Percentiles rank a stretch among this genome's conserved stretches.
Evolutionary conservation across 2,797 vertebrate species (phyloP).

Genomic region (Uromys caudimaculatus): DNA sequence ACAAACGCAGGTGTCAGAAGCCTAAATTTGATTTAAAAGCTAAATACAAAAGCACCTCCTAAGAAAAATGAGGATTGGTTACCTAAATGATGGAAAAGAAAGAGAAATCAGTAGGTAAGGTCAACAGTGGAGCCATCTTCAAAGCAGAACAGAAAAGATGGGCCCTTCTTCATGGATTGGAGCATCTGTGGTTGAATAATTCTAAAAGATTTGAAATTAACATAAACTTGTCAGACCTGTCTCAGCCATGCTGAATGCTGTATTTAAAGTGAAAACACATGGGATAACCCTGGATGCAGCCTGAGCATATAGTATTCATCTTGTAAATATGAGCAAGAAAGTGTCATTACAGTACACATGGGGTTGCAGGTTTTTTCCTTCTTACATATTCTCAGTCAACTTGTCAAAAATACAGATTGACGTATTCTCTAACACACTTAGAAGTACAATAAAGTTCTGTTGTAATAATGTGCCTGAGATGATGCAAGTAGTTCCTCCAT

Average conservation of each 20-base stretch:
- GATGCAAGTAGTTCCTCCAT: not conserved
- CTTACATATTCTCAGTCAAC: not conserved
- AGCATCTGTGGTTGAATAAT: not conserved
- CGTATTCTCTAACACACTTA: not conserved
- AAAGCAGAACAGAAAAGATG: not conserved
- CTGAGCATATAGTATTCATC: accelerated
- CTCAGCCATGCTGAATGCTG: accelerated
- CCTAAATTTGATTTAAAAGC: not conserved
- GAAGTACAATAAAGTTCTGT: not conserved
- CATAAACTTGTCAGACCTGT: not conserved
- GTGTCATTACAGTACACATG: accelerated
- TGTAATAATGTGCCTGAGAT: not conserved
- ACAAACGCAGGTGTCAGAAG: not conserved
- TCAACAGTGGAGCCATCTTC: not conserved
- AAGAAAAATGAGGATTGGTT: not conserved
- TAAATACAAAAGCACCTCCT: not conserved
- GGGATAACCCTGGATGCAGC: too few relatives aligned
- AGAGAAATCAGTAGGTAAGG: accelerated
- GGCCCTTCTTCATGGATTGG: accelerated
- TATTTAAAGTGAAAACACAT: not conserved
- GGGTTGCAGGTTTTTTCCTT: not conserved
- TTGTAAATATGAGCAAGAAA: accelerated
- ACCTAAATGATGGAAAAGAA: not conserved
- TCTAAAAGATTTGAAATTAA: not conserved
- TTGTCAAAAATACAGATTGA: not conserved